phyloP scores from a whole-genome alignment of 2,888 invertebrate species.

The Lochmaea capreae region DNA sequence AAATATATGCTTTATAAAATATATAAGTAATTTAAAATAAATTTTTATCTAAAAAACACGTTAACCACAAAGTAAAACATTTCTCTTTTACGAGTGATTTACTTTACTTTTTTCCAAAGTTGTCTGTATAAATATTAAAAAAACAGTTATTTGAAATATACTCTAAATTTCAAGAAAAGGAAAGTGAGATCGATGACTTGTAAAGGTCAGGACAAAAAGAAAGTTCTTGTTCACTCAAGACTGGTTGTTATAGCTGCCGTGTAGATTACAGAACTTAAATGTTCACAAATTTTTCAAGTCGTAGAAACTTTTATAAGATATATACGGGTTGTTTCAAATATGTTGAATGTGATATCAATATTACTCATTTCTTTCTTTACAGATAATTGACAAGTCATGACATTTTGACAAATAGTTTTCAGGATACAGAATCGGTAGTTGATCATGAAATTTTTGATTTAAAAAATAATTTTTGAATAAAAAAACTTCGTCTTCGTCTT shows the following conservation, averaged over 20 bases:
- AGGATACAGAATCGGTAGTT: no score
- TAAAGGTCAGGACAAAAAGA: conserved; percentile 28
- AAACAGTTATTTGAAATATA: neutral
- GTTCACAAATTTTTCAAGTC: neutral
- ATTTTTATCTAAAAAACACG: neutral
- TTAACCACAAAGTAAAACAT: neutral
- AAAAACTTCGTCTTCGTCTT: no score
- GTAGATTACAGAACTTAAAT: conserved; percentile 5
- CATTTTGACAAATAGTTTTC: no score
- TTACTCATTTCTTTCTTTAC: no score
- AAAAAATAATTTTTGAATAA: no score
- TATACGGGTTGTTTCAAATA: no score
- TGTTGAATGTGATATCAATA: no score
- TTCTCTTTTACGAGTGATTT: conserved; percentile 1
- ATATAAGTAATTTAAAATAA: neutral
- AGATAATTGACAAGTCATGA: no score
- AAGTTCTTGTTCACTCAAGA: conserved; percentile 8
- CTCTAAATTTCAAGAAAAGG: conserved; percentile 16
- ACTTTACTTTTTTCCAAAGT: neutral
- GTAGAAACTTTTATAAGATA: neutral
- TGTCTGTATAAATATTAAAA: neutral
- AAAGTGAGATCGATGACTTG: conserved; percentile 30
- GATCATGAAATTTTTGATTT: no score
- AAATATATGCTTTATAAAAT: neutral
- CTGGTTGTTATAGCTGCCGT: neutral